These are phyloP conservation scores for Etheostoma cragini DNA, from an alignment of 2,113 vertebrate genomes.

Conservation along the genomic window DNA sequence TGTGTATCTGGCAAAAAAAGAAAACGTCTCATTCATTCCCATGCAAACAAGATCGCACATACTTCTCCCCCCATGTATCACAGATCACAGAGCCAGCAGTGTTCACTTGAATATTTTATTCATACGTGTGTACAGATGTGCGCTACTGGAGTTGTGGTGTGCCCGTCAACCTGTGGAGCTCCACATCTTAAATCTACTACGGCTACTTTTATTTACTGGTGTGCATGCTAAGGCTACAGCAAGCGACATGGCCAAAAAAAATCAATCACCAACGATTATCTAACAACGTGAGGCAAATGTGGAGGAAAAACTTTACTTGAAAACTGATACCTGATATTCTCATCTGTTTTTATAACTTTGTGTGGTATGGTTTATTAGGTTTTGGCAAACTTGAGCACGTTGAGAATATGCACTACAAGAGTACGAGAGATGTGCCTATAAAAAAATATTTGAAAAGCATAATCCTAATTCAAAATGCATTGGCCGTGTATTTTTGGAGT, in stretches of 20 bases:
- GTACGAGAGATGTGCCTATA: not conserved
- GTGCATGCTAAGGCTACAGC: not conserved
- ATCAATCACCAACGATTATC: not conserved
- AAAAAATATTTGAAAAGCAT: conserved; percentile 16
- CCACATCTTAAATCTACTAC: conserved; percentile 8
- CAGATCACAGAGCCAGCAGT: conserved; percentile 54
- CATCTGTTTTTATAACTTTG: conserved; percentile 10
- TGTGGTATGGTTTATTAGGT: conserved; percentile 25
- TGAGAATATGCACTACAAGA: conserved; percentile 3
- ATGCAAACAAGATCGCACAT: conserved; percentile 37
- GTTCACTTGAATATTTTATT: conserved; percentile 57
- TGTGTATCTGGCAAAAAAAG: conserved; percentile 6
- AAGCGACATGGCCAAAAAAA: not conserved
- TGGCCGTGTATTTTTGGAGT: conserved; percentile 39
- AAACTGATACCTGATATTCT: conserved; percentile 20
- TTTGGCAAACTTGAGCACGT: conserved; percentile 16
- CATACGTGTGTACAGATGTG: conserved; percentile 47
- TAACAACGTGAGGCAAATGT: conserved; percentile 6
- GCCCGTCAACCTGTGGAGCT: conserved; percentile 19
- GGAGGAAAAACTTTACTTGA: conserved; percentile 1
- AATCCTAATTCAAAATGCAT: conserved; percentile 66
- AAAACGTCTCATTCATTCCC: conserved; percentile 22
- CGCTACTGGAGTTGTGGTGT: conserved; percentile 36
- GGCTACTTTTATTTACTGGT: conserved; percentile 10
- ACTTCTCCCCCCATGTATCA: not conserved